A percentile compares a stretch with the other conserved stretches of the same genome.
phyloP scores from a whole-genome alignment of 2,797 vertebrate species.

The Neosilurus mollespiculum region DNA sequence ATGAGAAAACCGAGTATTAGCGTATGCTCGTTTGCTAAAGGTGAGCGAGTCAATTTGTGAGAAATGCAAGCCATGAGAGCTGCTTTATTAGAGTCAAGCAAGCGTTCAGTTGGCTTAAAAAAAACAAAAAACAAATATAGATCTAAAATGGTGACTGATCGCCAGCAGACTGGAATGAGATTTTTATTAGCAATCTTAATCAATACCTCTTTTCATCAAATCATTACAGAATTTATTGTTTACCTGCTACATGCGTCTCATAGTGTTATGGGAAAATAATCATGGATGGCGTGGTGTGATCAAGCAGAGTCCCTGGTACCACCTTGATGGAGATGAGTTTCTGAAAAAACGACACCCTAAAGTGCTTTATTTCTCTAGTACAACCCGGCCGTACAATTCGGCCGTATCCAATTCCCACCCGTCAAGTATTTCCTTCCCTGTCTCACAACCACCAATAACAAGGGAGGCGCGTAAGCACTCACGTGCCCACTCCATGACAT shows the following conservation, averaged over 20 bases:
- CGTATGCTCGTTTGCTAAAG: slow-evolving; percentile 42
- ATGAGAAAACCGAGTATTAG: slow-evolving; percentile 50
- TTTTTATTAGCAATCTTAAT: not conserved
- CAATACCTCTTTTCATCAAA: not conserved
- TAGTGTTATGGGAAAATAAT: not conserved
- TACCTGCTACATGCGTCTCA: not conserved
- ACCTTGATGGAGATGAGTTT: not conserved
- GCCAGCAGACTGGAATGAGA: slow-evolving; percentile 12
- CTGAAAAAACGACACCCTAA: not conserved
- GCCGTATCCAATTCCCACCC: too few relatives aligned
- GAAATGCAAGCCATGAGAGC: not conserved
- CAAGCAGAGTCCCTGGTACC: not conserved
- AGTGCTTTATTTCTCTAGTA: not conserved
- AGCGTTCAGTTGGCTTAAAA: slow-evolving; percentile 7
- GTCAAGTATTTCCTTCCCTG: too few relatives aligned
- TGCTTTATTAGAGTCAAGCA: slow-evolving; percentile 18
- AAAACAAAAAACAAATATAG: slow-evolving; percentile 9
- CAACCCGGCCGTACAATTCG: too few relatives aligned
- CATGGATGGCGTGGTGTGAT: not conserved
- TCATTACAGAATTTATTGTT: not conserved
- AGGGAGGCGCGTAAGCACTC: too few relatives aligned
- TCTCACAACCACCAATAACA: too few relatives aligned
- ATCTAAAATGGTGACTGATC: not conserved
- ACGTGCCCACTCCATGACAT: too few relatives aligned
- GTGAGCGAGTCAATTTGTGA: slow-evolving; percentile 27